Percentiles rank a stretch among this genome's conserved stretches.
Evolutionary conservation across 2,888 invertebrate genomes (phyloP).

Genomic region (Physocephala rufipes): DNA sequence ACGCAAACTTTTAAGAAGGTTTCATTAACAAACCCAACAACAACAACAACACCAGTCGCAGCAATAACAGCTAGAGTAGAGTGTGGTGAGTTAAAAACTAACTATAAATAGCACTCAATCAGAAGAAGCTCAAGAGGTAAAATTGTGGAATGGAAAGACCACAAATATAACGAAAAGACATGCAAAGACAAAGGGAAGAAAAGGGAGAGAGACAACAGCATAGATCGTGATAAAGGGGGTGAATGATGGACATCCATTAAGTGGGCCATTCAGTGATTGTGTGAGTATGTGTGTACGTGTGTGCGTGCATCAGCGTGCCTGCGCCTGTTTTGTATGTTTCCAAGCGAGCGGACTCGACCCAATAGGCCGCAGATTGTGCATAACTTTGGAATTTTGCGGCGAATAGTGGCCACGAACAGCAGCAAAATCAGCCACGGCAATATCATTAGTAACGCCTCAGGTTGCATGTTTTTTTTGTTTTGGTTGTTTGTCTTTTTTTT

Average conservation of each 20-base stretch:
- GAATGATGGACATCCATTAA: background rate
- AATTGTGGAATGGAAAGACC: no score
- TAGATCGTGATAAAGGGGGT: background rate
- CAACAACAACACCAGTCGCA: no score
- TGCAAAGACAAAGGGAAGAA: background rate
- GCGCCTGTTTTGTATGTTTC: no score
- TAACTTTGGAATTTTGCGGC: constrained; percentile 24
- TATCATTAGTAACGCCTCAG: background rate
- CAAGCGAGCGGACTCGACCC: constrained; percentile 8
- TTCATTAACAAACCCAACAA: no score
- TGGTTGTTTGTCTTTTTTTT: background rate
- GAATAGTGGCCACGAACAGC: background rate
- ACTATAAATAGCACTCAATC: no score
- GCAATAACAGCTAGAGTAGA: no score
- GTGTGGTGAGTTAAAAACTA: no score
- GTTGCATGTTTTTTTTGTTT: no score
- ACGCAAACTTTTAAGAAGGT: no score
- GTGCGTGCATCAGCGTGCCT: background rate
- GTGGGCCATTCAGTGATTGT: constrained; percentile 18
- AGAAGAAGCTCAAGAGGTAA: no score
- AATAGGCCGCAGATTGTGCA: constrained; percentile 26
- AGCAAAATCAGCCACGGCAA: background rate
- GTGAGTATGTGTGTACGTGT: background rate
- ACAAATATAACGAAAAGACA: background rate
- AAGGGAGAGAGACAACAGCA: background rate